phyloP scores from a whole-genome alignment of 2,113 vertebrate species.

The Glaucomys volans region DNA sequence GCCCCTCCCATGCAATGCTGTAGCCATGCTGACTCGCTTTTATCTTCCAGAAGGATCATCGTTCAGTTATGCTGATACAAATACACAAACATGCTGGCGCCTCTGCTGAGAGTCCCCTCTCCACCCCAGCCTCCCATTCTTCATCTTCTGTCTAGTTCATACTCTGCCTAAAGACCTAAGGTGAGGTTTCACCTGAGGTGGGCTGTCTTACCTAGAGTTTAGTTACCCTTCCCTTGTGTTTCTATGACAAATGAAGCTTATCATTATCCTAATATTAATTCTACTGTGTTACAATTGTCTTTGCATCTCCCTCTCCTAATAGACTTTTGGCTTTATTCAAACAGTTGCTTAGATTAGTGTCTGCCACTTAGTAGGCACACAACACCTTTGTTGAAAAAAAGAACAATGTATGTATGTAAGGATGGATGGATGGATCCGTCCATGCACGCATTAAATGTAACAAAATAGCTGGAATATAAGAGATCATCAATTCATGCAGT shows the following conservation, averaged over 20 bases:
- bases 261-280: neutral
- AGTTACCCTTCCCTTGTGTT: neutral
- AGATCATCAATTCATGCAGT: neutral
- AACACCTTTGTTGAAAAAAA: neutral
- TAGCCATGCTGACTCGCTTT: neutral
- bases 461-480: neutral
- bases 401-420: neutral
- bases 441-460: neutral
- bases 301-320: neutral
- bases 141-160: neutral
- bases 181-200: neutral
- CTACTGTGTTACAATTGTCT: neutral
- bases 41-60: neutral
- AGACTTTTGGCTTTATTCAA: conserved; percentile 24
- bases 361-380: neutral
- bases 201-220: neutral
- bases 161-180: neutral
- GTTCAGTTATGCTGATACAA: neutral
- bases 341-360: neutral
- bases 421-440: neutral
- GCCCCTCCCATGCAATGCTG: neutral
- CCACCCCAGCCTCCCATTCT: neutral
- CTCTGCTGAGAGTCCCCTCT: neutral
- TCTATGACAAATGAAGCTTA: neutral
- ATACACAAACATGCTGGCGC: neutral